Conservation (phyloP, 2,888 invertebrate species). For the Cantharis rufa region DNA sequence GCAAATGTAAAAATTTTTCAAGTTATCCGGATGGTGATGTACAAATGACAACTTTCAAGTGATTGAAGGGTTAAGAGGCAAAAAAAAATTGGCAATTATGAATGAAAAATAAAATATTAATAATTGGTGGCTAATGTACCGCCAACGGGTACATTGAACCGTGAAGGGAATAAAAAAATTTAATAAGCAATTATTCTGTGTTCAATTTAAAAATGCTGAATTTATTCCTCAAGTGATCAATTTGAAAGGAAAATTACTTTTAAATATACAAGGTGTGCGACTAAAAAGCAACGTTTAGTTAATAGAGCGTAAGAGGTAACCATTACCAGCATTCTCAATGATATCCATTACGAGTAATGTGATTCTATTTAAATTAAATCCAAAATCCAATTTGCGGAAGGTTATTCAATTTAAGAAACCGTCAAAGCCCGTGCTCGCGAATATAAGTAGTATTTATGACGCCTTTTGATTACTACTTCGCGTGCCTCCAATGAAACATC, state of each 20-base stretch:
- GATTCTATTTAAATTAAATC: constrained; percentile 31
- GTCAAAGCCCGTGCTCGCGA: constrained; percentile 33
- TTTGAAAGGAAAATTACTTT: neutral
- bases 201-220: neutral
- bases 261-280: neutral
- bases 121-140: neutral
- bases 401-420: constrained; percentile 36
- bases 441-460: constrained; percentile 33
- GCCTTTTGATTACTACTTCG: constrained; percentile 31
- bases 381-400: constrained; percentile 33
- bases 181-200: neutral
- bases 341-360: constrained; percentile 33
- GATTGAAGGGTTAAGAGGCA: neutral
- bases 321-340: constrained; percentile 30
- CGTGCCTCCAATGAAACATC: constrained; percentile 29
- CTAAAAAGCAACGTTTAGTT: constrained; percentile 19
- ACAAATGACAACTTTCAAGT: too few relatives aligned
- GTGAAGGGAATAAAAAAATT: neutral
- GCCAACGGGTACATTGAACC: neutral
- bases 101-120: neutral
- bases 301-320: constrained; percentile 34
- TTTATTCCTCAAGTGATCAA: neutral
- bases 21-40: too few relatives aligned
- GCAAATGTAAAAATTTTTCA: too few relatives aligned
- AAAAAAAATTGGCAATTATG: too few relatives aligned